Conservation (phyloP, 1,140 invertebrate genomes). For the Drusus annulatus region DNA sequence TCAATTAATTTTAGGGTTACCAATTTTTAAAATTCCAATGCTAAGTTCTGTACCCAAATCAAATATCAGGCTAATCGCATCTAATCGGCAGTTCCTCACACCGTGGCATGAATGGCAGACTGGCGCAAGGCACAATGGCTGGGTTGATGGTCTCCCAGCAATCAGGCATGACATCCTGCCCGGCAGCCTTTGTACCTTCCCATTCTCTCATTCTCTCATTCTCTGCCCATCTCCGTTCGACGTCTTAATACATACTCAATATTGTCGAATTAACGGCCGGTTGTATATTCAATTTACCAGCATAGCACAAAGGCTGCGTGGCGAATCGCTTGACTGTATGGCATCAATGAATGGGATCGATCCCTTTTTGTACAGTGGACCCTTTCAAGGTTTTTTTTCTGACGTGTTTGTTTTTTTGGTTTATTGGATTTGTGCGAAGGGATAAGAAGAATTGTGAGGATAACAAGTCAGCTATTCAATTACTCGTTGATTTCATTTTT, state of each 20-base stretch:
- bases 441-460: too few relatives aligned
- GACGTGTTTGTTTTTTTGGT: too few relatives aligned
- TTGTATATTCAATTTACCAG: constrained; percentile 55
- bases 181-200: constrained; percentile 46
- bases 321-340: constrained; percentile 49
- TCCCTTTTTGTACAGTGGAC: constrained; percentile 8
- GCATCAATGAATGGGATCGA: constrained; percentile 44
- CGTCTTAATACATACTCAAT: constrained; percentile 53
- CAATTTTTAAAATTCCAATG: too few relatives aligned
- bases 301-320: constrained; percentile 43
- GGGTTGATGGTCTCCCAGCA: constrained; percentile 24
- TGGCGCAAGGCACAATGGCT: not conserved
- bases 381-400: constrained; percentile 11
- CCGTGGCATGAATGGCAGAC: constrained; percentile 29
- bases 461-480: too few relatives aligned
- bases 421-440: too few relatives aligned
- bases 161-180: constrained; percentile 57
- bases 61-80: not conserved
- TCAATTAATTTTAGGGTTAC: too few relatives aligned
- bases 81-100: not conserved
- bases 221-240: constrained; percentile 49
- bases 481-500: too few relatives aligned
- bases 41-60: not conserved
- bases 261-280: constrained; percentile 51
- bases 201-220: constrained; percentile 20